Evolutionary conservation across 2,888 invertebrate species (phyloP).

Genomic region (Trichopria drosophilae): DNA sequence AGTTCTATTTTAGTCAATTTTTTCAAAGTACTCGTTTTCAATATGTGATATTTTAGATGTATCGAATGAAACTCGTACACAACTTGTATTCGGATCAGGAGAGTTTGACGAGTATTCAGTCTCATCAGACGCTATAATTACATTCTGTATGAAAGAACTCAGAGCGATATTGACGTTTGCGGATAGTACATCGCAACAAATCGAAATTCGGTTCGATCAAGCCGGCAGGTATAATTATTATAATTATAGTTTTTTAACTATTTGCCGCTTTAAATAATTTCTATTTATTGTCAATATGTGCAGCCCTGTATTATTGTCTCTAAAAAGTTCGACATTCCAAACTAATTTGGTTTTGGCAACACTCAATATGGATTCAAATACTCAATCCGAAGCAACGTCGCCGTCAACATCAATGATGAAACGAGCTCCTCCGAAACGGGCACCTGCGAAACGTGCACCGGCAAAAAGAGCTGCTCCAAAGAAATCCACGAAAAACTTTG

Average conservation of each 20-base stretch:
- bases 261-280: constrained; percentile 12
- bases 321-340: constrained; percentile 77
- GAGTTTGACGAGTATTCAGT: constrained; percentile 76
- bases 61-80: constrained; percentile 74
- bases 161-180: constrained; percentile 78
- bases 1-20: constrained; percentile 6
- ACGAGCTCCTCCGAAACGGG: constrained; percentile 21
- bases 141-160: constrained; percentile 85
- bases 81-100: constrained; percentile 70
- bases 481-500: no score
- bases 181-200: constrained; percentile 70
- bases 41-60: constrained; percentile 60
- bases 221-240: constrained; percentile 67
- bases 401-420: constrained; percentile 31
- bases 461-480: constrained; percentile 28
- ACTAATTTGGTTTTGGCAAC: constrained; percentile 81
- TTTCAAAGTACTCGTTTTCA: constrained; percentile 5
- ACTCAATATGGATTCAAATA: constrained; percentile 63
- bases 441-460: constrained; percentile 34
- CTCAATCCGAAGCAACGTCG: no score
- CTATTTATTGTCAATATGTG: constrained; percentile 8
- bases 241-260: neutral
- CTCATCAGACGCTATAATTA: constrained; percentile 70
- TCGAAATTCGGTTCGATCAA: constrained; percentile 74
- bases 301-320: constrained; percentile 74